phyloP scores from a whole-genome alignment of 2,113 vertebrate species.

The Chiloscyllium plagiosum region DNA sequence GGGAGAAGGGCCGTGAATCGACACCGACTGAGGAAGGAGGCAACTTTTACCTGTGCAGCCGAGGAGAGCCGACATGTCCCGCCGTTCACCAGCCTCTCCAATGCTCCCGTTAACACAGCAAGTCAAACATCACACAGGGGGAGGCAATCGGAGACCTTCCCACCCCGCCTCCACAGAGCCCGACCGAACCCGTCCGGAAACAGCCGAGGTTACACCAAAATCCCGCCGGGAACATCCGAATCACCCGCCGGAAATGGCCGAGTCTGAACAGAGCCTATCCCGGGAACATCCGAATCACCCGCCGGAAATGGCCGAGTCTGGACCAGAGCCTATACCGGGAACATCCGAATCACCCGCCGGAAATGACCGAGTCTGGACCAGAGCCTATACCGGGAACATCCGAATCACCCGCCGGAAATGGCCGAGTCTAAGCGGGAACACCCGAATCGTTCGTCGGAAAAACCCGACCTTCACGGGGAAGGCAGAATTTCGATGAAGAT shows the following conservation, averaged over 20 bases:
- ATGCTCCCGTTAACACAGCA: background rate
- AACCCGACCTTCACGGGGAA: too few species aligned
- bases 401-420: background rate
- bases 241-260: background rate
- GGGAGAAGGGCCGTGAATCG: background rate
- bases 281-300: background rate
- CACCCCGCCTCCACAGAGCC: background rate
- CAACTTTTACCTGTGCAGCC: background rate
- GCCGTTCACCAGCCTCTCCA: background rate
- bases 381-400: too few species aligned
- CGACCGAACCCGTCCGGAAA: background rate
- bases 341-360: background rate
- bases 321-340: too few species aligned
- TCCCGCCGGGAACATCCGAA: background rate
- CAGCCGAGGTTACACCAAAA: background rate
- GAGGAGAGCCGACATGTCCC: background rate
- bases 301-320: too few species aligned
- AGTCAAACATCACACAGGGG: background rate
- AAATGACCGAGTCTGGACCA: too few species aligned
- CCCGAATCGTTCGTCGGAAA: background rate
- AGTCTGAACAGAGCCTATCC: background rate
- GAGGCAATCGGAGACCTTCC: background rate
- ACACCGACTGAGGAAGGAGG: background rate
- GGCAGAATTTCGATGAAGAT: too few species aligned
- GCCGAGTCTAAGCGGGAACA: too few species aligned